A percentile compares a stretch with the other conserved stretches of the same genome.
These are phyloP conservation scores for Athalia circularis DNA, from an alignment of 2,888 invertebrate species.

Conservation along the genomic window DNA sequence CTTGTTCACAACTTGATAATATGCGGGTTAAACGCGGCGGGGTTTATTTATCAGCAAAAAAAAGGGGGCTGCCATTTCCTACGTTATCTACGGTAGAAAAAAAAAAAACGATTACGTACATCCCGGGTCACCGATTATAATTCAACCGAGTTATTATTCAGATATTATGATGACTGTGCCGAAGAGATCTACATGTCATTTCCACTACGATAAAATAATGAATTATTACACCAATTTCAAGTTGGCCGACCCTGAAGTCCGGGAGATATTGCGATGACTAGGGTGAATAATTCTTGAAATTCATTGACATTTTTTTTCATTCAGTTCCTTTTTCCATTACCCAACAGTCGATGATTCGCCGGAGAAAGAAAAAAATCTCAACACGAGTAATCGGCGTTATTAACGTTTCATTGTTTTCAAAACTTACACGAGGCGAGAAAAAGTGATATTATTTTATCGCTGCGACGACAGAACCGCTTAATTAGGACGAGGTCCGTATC, in stretches of 20 bases:
- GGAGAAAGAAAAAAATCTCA: background rate
- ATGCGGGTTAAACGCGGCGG: background rate
- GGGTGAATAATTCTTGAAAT: no score
- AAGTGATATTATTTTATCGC: conserved; percentile 17
- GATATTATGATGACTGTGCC: background rate
- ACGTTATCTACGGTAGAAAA: background rate
- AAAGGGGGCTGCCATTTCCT: background rate
- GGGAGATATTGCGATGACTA: no score
- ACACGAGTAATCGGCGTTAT: background rate
- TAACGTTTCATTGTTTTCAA: background rate
- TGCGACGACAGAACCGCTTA: conserved; percentile 35
- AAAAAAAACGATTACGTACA: background rate
- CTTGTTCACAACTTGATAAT: conserved; percentile 30
- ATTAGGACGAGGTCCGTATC: conserved; percentile 13
- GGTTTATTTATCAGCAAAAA: conserved; percentile 3
- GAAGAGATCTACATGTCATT: no score
- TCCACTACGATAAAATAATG: no score
- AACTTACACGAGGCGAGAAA: background rate
- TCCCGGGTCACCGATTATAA: conserved; percentile 6
- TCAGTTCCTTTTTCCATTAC: background rate
- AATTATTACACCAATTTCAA: no score
- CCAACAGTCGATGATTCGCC: background rate
- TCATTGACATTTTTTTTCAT: no score
- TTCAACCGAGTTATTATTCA: background rate
- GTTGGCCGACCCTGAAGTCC: no score